These are phyloP conservation scores for Leiothrix lutea DNA, from an alignment of 2,113 vertebrate genomes.

Conservation along the genomic window DNA sequence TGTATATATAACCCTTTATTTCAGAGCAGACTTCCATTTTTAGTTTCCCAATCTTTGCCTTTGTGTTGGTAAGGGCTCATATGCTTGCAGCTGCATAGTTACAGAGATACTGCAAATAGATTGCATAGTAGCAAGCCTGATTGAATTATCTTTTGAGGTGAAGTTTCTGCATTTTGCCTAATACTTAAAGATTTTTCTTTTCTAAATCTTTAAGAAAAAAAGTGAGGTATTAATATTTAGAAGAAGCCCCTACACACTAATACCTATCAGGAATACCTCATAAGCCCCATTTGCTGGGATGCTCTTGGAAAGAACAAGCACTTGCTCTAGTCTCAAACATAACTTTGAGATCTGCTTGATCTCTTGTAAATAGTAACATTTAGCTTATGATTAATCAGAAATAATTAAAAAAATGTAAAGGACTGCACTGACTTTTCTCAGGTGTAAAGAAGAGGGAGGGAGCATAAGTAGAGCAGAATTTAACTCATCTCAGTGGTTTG, in stretches of 20 bases:
- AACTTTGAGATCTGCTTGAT: neutral
- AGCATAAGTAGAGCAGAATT: neutral
- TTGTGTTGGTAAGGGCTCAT: neutral
- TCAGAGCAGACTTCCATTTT: neutral
- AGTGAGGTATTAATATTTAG: neutral
- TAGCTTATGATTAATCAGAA: neutral
- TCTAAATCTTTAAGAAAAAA: neutral
- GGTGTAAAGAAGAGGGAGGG: neutral
- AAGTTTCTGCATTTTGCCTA: neutral
- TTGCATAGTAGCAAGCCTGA: neutral
- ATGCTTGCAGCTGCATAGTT: neutral
- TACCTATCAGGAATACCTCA: neutral
- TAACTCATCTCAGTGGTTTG: neutral
- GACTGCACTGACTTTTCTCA: neutral
- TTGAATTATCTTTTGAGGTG: neutral
- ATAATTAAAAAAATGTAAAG: neutral
- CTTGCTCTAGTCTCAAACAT: neutral
- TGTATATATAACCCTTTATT: neutral
- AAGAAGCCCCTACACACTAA: neutral
- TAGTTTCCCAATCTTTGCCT: neutral
- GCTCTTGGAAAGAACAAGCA: constrained; percentile 21
- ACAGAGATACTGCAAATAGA: neutral
- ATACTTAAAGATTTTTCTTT: neutral
- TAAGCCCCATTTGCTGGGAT: neutral
- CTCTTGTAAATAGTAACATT: neutral